These are phyloP conservation scores for Grammomys surdaster DNA, from an alignment of 2,113 vertebrate genomes.

Conservation along the genomic window DNA sequence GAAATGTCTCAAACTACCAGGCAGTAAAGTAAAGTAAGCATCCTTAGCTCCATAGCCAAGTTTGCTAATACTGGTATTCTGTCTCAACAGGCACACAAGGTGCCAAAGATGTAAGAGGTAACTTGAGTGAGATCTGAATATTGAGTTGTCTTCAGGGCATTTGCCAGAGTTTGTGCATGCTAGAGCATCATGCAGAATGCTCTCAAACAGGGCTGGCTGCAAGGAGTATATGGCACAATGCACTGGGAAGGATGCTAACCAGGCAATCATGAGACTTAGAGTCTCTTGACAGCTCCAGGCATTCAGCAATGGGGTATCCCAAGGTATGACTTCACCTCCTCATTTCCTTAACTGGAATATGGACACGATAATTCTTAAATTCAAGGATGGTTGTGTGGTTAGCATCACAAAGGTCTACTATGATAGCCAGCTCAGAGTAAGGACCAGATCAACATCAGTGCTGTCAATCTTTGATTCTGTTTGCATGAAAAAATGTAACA, in stretches of 20 bases:
- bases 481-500: slow-evolving; percentile 32
- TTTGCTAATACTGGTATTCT: neutral
- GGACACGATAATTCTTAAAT: neutral
- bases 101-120: neutral
- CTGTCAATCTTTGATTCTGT: neutral
- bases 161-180: neutral
- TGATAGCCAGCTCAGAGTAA: neutral
- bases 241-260: neutral
- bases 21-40: neutral
- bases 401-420: neutral
- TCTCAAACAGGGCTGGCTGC: neutral
- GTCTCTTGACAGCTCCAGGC: accelerated
- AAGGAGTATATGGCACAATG: accelerated
- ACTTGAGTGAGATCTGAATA: neutral
- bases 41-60: neutral
- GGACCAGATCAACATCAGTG: neutral
- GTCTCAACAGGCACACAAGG: neutral
- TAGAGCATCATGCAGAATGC: neutral
- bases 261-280: no score
- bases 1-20: slow-evolving; percentile 2
- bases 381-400: neutral
- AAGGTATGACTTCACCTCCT: neutral
- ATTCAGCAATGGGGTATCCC: neutral
- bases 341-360: neutral
- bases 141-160: neutral